Evolutionary conservation across 2,797 vertebrate genomes (phyloP).

Genomic region (Dallia pectoralis): DNA sequence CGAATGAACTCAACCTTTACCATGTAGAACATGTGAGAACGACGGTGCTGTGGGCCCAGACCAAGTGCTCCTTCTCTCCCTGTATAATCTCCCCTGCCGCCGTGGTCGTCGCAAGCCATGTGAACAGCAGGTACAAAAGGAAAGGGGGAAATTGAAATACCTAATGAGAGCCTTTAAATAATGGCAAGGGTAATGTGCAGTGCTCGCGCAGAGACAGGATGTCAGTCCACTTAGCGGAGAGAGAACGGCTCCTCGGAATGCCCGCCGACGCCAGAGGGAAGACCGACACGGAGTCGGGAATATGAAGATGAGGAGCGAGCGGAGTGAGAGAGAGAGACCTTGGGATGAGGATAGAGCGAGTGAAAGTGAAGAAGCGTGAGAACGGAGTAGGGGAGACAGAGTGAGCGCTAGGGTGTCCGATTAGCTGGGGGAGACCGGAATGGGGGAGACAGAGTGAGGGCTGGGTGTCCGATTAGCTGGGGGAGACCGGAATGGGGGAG

Average conservation of each 20-base stretch:
- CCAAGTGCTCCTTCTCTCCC: neutral
- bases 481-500: conserved; percentile 28
- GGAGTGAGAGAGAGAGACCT: conserved; percentile 29
- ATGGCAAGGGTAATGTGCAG: conserved; percentile 1
- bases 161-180: conserved; percentile 9
- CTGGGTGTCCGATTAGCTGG: too few species aligned
- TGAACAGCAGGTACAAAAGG: neutral
- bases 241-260: neutral
- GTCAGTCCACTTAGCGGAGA: neutral
- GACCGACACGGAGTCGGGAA: conserved; percentile 17
- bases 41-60: conserved; percentile 5
- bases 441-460: too few species aligned
- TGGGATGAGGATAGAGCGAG: conserved; percentile 32
- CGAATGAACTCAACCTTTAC: neutral
- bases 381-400: too few species aligned
- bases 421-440: too few species aligned
- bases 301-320: conserved; percentile 27
- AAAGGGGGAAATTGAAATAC: conserved; percentile 3
- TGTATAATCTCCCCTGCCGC: neutral
- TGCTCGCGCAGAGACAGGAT: neutral
- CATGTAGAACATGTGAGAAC: neutral
- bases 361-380: conserved; percentile 6
- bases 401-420: too few species aligned
- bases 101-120: neutral
- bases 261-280: neutral